phyloP scores from a whole-genome alignment of 2,797 vertebrate genomes.

The Orestias chungarensis region DNA sequence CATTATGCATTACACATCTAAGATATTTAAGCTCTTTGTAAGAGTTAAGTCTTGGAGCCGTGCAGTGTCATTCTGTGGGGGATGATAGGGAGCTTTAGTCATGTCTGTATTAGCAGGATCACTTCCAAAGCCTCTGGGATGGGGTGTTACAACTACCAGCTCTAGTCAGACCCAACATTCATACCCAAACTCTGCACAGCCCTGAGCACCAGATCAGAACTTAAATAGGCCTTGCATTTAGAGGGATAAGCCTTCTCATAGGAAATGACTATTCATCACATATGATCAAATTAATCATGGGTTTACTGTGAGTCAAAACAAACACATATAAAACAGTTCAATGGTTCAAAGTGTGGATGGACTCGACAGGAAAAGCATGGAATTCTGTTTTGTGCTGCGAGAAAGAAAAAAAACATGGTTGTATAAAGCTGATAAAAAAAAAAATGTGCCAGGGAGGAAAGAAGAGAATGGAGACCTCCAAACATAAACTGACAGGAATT shows the following conservation, averaged over 20 bases:
- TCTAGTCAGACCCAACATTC: constrained; percentile 65
- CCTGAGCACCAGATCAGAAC: constrained; percentile 78
- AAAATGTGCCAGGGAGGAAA: constrained; percentile 29
- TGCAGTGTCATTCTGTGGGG: constrained; percentile 79
- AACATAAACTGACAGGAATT: constrained; percentile 59
- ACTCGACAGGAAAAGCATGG: constrained; percentile 33
- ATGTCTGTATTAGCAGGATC: constrained; percentile 82
- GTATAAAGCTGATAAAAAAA: constrained; percentile 17
- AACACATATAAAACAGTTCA: constrained; percentile 38
- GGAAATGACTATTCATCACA: constrained; percentile 61
- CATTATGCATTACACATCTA: constrained; percentile 83
- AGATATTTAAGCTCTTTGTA: constrained; percentile 85
- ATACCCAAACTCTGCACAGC: constrained; percentile 60
- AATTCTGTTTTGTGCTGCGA: constrained; percentile 25
- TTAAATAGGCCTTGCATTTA: constrained; percentile 72
- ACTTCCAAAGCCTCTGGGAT: constrained; percentile 80
- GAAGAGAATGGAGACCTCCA: constrained; percentile 54
- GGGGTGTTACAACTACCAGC: constrained; percentile 71
- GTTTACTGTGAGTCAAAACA: constrained; percentile 58
- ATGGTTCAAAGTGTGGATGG: constrained; percentile 39
- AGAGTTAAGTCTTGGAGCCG: constrained; percentile 77
- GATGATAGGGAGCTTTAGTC: constrained; percentile 82
- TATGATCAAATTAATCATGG: constrained; percentile 61
- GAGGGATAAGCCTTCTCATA: constrained; percentile 71
- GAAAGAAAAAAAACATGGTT: background rate